Evolutionary conservation across 2,888 invertebrate species (phyloP), one percentile per base, ranked within the genome.

Genomic region (Sarcophaga caerulescens): DNA sequence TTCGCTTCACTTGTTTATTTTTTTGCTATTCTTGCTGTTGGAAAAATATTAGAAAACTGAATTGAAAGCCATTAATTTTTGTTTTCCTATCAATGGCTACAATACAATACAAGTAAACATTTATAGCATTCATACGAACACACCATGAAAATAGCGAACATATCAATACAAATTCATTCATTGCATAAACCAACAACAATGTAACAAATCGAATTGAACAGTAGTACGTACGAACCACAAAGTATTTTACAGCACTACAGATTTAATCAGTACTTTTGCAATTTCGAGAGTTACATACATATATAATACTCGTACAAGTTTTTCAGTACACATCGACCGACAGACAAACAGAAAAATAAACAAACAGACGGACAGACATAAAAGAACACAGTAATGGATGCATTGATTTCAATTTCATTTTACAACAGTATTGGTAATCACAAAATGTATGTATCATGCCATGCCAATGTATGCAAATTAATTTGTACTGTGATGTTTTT

Each of bases 381-480:
- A n/a, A 21, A 45, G 60, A 52, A 70, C 12, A 52, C 52, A 52
- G 17, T 52, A 52, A 14, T 52, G 52, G 17, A 52, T 71, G 59
- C 59, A 71, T 60, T 66, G 60, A 71, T 77, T 73, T 59, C 47
- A 52, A 12, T 52, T 52, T 35, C 8, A 66, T 76, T 76, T 65
- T 25, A 45, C 17, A 62, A 35, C 35, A 75, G 62, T 63, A 63
- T 62, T 60, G 63, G 60, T 68, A 47, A 69, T 35, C 35, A 35
- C 10, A 35, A 35, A 35, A 35, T 35, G 35, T 35, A 35, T 35
- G 35, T 35, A 35, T 35, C 35, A 35, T 35, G 47, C 11, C 10
- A 47, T 66, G 75, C 57, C 79, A 78, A 85, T 85, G 74, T 76
- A 79, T 85, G 82, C 79, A 85, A 85, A 85, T 85, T 85, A 85